These are phyloP conservation scores for Chrysoperla carnea DNA, from an alignment of 1,140 invertebrate genomes.

Conservation along the genomic window DNA sequence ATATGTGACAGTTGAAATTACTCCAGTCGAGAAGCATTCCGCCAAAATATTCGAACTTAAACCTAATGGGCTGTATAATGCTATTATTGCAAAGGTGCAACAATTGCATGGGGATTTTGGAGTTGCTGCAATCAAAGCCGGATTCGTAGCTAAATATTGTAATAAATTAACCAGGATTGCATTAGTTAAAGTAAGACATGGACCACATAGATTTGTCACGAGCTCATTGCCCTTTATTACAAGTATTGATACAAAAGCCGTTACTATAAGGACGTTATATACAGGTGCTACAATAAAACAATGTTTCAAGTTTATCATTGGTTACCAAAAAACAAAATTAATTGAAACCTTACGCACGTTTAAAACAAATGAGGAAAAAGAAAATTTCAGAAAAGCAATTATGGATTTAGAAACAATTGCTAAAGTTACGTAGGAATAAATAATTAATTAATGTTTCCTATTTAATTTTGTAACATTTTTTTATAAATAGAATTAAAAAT, in stretches of 20 bases:
- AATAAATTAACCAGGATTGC: constrained; percentile 55
- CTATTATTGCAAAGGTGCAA: constrained; percentile 40
- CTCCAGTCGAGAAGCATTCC: constrained; percentile 3
- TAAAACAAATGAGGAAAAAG: constrained; percentile 25
- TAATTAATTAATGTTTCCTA: background rate
- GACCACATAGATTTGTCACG: constrained; percentile 48
- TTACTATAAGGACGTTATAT: constrained; percentile 44
- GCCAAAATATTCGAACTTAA: background rate
- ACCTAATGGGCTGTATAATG: constrained; percentile 24
- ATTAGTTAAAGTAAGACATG: constrained; percentile 47
- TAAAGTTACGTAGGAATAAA: background rate
- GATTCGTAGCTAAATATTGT: constrained; percentile 59
- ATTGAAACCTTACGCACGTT: constrained; percentile 31
- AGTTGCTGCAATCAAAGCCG: constrained; percentile 39
- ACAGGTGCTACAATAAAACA: constrained; percentile 59
- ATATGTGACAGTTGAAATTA: background rate
- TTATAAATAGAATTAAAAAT: background rate
- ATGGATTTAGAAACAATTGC: constrained; percentile 17
- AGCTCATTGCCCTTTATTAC: constrained; percentile 45
- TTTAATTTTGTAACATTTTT: constrained; percentile 2
- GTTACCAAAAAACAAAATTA: constrained; percentile 38
- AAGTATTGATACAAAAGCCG: constrained; percentile 36
- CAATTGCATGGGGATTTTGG: constrained; percentile 56
- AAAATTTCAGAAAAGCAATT: constrained; percentile 20
- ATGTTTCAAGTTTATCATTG: constrained; percentile 53